Base-by-base conservation (phyloP, 53 echinoderm and acorn worm species). In the Apostichopus leukothele region DNA sequence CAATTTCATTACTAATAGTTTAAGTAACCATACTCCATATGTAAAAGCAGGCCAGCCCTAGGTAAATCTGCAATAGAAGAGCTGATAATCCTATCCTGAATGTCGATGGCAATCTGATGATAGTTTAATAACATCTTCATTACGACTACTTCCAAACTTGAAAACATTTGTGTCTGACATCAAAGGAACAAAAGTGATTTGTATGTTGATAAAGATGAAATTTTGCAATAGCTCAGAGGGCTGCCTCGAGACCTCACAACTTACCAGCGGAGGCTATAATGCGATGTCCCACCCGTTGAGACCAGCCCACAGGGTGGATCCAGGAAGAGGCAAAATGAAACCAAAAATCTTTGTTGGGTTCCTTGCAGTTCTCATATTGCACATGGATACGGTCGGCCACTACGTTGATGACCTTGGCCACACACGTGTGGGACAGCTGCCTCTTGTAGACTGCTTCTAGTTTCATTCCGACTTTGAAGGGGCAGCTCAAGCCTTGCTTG, bases 321-420 rank as follows among this genome's bases (percentile, higher is more conserved):
- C 94, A 91, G 1, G 93, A 92, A 4, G 95, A 97, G 13, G 91
- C 88, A 74, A 90, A 79, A 63, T 97, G 94, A 89, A 93, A 97
- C 97, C 97, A 97, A 89, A 95, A 97, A 86, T 97, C 97, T 77
- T 93, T 92, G 91, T 91, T 95, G 7, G 90, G 88, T 60, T 95
- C 97, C 84, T 94, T 91, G 78, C 95, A 95, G 94, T 89, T 91
- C 50, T 94, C 94, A 60, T 97, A 97, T 95, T 97, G 97, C 93
- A 95, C 93, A 74, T 95, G 95, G 91, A 97, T 78, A 60, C 97
- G 91, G 88, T 93, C 94, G 5, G 93, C 95, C 12, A 95, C 92
- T 16, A 95, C 92, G 39, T 92, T 89, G 67, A 90, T 90, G 71
- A 97, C 91, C 7, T 90, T 92, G 39, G 95, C 97, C 73, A 94